Evolutionary conservation across 2,888 invertebrate species (phyloP).

Genomic region (Drosophila merina): DNA sequence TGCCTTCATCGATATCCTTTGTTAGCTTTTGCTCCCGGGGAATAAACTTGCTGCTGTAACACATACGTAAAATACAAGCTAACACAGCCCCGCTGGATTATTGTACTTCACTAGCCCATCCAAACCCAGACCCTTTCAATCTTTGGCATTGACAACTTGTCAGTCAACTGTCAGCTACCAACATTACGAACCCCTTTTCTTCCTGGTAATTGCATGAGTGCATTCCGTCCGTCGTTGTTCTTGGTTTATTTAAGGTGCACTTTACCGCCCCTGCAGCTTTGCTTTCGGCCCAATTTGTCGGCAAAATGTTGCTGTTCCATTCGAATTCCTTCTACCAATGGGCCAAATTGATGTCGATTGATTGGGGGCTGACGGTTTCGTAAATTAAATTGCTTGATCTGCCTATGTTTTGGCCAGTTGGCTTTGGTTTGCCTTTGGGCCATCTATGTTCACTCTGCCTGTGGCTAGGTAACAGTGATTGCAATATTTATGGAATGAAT

Average conservation of each 20-base stretch:
- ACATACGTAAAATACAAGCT: slow-evolving; percentile 23
- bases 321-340: slow-evolving; percentile 50
- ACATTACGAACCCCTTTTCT: slow-evolving; percentile 31
- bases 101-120: slow-evolving; percentile 7
- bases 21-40: slow-evolving; percentile 16
- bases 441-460: slow-evolving; percentile 36
- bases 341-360: slow-evolving; percentile 35
- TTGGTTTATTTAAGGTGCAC: slow-evolving; percentile 45
- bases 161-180: slow-evolving; percentile 77
- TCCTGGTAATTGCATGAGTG: slow-evolving; percentile 62
- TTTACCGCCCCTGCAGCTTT: slow-evolving; percentile 13
- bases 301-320: slow-evolving; percentile 34
- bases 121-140: slow-evolving; percentile 1
- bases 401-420: not conserved
- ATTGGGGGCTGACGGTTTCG: slow-evolving; percentile 22
- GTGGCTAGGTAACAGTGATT: slow-evolving; percentile 44
- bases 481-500: slow-evolving; percentile 40
- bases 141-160: slow-evolving; percentile 78
- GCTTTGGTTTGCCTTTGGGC: slow-evolving; percentile 4
- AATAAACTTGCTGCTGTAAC: slow-evolving; percentile 44
- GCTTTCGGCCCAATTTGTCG: slow-evolving; percentile 48
- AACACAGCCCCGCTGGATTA: slow-evolving; percentile 2
- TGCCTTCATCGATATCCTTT: slow-evolving; percentile 39
- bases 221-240: slow-evolving; percentile 35
- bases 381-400: slow-evolving; percentile 33